phyloP scores from a whole-genome alignment of 1,140 invertebrate species.

The Drosophila elegans region DNA sequence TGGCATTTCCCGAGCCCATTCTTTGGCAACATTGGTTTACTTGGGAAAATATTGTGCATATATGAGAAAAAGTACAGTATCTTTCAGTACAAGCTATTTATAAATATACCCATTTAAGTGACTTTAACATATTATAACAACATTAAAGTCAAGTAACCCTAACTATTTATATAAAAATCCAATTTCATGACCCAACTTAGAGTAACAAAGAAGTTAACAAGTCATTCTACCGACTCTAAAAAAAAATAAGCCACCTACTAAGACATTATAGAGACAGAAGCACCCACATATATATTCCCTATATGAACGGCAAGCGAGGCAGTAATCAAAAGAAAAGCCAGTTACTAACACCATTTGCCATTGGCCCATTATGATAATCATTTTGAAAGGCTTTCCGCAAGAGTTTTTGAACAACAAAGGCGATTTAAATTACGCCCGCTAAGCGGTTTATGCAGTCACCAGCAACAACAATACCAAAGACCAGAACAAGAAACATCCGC shows the following conservation, averaged over 20 bases:
- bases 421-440: constrained; percentile 78
- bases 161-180: no score
- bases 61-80: no score
- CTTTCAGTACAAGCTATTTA: no score
- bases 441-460: constrained; percentile 69
- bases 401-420: constrained; percentile 70
- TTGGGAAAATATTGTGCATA: background rate
- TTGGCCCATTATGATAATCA: constrained; percentile 68
- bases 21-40: background rate
- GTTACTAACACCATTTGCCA: constrained; percentile 53
- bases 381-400: constrained; percentile 67
- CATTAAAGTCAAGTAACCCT: no score
- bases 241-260: background rate
- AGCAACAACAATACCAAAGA: constrained; percentile 36
- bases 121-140: no score
- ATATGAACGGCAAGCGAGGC: background rate
- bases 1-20: no score
- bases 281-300: background rate
- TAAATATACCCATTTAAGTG: no score
- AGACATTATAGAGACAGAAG: background rate
- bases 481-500: constrained; percentile 42
- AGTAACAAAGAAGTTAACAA: background rate
- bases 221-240: background rate
- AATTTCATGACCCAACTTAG: no score
- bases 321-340: constrained; percentile 24